Base-by-base conservation (phyloP, 2,113 vertebrate species). In the Eulemur rufifrons region DNA sequence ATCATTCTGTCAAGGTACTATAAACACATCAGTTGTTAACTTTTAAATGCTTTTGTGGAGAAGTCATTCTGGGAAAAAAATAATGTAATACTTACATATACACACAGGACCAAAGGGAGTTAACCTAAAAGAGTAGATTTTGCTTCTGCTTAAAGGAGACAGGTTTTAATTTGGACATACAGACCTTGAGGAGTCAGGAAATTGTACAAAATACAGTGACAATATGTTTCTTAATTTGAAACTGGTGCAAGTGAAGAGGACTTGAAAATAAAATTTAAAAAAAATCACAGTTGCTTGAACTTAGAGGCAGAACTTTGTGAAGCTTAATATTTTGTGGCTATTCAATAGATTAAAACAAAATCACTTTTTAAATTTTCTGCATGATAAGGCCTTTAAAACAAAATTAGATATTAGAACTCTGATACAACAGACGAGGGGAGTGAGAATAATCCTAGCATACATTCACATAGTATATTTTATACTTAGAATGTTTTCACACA, bases 1-100 rank as follows among this genome's bases (percentile, higher is more conserved):
- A 99, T 97, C 99, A 99, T 98, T 99, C 99, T 92, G 99, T 99
- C 94, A 99, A 99, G 99, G 99, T 99, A 98, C 86, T 98, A 77
- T 94, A 82, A 96, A n/a, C 85, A 89, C 8, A 61, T 78, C 32
- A 27, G 2, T 91, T 87, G 7, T 92, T 95, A 66, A 27, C 32
- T 64, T 83, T 80, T 77, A 82, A 89, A 39, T 94, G 47, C 54
- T 94, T 89, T 86, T 74, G 50, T 68, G 27, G 63, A 91, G 77
- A 94, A 83, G 52, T 66, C 6, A 3, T 8, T 78, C 25, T 90
- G n/a, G 21, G 56, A 77, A 54, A 23, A 23, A 96, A 88, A 83
- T 76, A 76, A 88, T 47, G 13, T 2, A n/a, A 34, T 50, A 42
- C 15, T 86, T 37, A 3, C 8, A 8, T 9, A 52, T 29, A 56